Evolutionary conservation across 2,113 vertebrate genomes (phyloP), one percentile per base, ranked within the genome.

Genomic region (Pampusana beccarii): DNA sequence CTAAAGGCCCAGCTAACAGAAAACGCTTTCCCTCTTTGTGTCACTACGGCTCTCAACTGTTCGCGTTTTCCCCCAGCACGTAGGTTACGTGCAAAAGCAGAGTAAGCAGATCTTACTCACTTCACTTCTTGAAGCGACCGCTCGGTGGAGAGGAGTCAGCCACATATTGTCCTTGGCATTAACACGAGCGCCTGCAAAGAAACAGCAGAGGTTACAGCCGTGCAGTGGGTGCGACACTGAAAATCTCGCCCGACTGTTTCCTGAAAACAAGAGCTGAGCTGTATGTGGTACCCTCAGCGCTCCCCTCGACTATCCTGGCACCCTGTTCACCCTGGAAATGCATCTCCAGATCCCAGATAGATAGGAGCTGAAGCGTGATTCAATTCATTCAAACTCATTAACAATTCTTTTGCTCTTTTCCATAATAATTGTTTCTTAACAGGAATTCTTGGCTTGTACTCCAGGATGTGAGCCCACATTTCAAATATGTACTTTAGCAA

Each of bases 91-190:
- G 61, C 18, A 90, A 86, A 58, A 73, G 61, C 51, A 91, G 56
- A n/a, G 46, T 48, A 79, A 92, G 31, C 44, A 67, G 62, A 78
- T 28, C 75, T 77, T 83, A 98, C 98, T 98, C 96, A 99, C 99
- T 98, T 99, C 99, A 40, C 99, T 99, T 88, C 99, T 98, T 73
- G 99, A 99, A 70, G 99, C 99, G 87, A 99, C 99, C 5, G 99
- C 99, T 10, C 99, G 98, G 95, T 99, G 99, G 36, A 99, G 98
- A 61, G 99, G 99, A 50, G 99, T 99, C 97, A 99, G 98, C 99
- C 99, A 99, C 99, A 99, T 99, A 69, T 98, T 99, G 92, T 99
- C 99, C 98, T 99, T 99, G 98, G 99, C 99, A 86, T 99, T 99
- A 58, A 99, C 99, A 57, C 99, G 99, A 48, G 99, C 99, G 2